phyloP scores from a whole-genome alignment of 2,888 invertebrate genomes.

The Scrobipalpa atriplicella region DNA sequence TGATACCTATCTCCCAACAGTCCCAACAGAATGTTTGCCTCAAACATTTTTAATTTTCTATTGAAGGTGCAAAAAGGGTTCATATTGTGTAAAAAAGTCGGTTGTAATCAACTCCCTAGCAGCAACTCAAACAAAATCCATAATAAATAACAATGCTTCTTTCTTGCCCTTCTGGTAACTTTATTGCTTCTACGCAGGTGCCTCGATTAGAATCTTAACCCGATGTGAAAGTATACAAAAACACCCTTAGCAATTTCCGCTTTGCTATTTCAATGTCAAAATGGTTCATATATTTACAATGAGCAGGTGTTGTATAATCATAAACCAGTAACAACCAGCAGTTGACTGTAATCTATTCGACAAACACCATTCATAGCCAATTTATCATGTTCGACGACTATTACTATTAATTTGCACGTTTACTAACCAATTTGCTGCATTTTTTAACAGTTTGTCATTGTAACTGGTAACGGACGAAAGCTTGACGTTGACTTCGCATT shows the following conservation, averaged over 20 bases:
- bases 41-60: neutral
- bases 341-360: conserved; percentile 56
- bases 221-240: conserved; percentile 38
- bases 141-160: conserved; percentile 21
- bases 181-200: conserved; percentile 42
- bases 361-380: conserved; percentile 56
- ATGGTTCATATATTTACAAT: conserved; percentile 38
- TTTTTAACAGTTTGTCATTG: conserved; percentile 73
- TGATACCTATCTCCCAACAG: no score
- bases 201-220: conserved; percentile 57
- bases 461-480: conserved; percentile 47
- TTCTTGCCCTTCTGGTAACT: conserved; percentile 18
- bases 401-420: conserved; percentile 68
- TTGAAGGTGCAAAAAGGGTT: neutral
- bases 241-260: conserved; percentile 28
- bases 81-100: conserved; percentile 1
- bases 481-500: conserved; percentile 43
- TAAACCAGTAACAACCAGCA: conserved; percentile 36
- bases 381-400: conserved; percentile 64
- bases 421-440: conserved; percentile 63
- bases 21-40: no score
- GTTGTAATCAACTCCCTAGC: conserved; percentile 14
- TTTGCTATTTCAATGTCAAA: conserved; percentile 45
- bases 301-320: conserved; percentile 58
- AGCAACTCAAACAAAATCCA: conserved; percentile 13